Evolutionary conservation across 1,140 invertebrate genomes (phyloP).

Genomic region (Ganaspis sp.): DNA sequence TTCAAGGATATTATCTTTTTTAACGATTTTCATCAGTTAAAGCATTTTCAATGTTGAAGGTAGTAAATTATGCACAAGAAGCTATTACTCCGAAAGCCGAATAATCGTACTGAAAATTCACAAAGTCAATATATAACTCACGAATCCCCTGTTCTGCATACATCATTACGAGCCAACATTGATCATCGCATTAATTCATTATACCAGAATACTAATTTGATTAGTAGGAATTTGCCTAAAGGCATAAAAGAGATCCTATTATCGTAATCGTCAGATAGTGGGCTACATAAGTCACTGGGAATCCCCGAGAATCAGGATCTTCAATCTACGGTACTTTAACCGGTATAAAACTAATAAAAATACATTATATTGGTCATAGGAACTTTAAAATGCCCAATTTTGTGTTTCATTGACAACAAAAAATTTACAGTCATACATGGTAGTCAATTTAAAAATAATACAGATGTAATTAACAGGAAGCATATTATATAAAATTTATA

Average conservation of each 20-base stretch:
- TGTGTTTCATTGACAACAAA: no score
- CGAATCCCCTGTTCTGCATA: neutral
- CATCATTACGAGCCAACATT: neutral
- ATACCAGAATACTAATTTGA: neutral
- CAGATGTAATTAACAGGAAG: neutral
- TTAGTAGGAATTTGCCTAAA: neutral
- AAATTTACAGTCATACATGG: no score
- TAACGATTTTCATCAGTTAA: no score
- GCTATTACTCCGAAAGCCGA: no score
- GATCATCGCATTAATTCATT: neutral
- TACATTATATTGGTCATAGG: no score
- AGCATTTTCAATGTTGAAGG: no score
- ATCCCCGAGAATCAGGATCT: neutral
- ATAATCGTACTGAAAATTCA: no score
- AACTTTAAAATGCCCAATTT: no score
- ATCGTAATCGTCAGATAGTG: neutral
- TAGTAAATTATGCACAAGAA: no score
- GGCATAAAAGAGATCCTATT: neutral
- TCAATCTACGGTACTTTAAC: neutral
- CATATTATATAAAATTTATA: conserved; percentile 7
- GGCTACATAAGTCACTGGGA: neutral
- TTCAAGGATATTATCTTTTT: no score
- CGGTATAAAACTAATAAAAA: neutral
- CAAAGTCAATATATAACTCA: neutral
- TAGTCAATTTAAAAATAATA: neutral